Conservation (phyloP, 2,797 vertebrate genomes). For the Falco naumanni region DNA sequence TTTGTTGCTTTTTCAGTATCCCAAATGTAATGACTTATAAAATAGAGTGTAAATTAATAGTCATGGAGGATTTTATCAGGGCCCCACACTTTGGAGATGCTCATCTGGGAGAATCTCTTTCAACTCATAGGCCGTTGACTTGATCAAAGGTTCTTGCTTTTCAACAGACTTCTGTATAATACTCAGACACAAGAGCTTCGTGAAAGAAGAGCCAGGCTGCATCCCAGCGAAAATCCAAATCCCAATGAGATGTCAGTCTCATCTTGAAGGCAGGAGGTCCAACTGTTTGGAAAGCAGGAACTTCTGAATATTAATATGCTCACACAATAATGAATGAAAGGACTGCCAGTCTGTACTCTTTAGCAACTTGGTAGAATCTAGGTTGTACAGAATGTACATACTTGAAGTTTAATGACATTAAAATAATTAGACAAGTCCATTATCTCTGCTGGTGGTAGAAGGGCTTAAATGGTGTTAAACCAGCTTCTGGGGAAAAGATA, state of each 20-base stretch:
- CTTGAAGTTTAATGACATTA: background rate
- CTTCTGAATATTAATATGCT: constrained; percentile 17
- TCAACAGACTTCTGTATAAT: constrained; percentile 16
- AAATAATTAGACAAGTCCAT: background rate
- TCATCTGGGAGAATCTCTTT: constrained; percentile 43
- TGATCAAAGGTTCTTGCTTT: constrained; percentile 63
- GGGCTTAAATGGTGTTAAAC: background rate
- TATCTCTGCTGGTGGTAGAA: background rate
- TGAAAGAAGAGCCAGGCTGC: background rate
- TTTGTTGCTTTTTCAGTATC: constrained; percentile 48
- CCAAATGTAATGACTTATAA: constrained; percentile 65
- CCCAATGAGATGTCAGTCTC: constrained; percentile 18
- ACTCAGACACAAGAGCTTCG: constrained; percentile 12
- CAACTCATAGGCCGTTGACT: constrained; percentile 13
- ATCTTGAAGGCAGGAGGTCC: constrained; percentile 22
- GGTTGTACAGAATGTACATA: background rate
- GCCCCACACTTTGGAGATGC: constrained; percentile 7
- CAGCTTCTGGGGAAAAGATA: background rate
- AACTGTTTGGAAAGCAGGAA: constrained; percentile 18
- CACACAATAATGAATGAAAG: background rate
- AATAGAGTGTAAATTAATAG: constrained; percentile 56
- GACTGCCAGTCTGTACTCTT: background rate
- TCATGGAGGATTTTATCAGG: constrained; percentile 38
- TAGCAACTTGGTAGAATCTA: background rate
- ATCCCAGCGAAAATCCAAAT: background rate